Percentiles rank a stretch among this genome's conserved stretches.
Conservation (phyloP, 2,888 invertebrate species). For the Oscheius sp. region DNA sequence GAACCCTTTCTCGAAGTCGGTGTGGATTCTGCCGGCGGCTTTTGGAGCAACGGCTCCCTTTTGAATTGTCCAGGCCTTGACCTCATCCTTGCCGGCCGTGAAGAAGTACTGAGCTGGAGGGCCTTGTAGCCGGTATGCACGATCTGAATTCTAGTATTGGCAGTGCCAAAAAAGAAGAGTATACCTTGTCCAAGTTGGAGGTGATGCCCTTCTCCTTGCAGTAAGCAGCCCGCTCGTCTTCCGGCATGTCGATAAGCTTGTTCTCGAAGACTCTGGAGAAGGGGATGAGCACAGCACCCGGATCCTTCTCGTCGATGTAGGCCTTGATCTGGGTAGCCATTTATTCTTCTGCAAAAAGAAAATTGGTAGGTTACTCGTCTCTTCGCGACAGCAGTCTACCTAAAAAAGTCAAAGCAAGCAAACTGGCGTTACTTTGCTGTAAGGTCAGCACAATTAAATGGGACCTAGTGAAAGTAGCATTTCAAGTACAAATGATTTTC, state of each 20-base stretch:
- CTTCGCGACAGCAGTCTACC: too few species aligned
- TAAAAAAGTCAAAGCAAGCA: neutral
- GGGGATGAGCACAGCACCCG: slow-evolving; percentile 88
- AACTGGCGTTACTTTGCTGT: too few species aligned
- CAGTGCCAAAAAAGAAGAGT: neutral
- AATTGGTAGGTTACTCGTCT: neutral
- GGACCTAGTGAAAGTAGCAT: too few species aligned
- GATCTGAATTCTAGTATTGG: slow-evolving; percentile 79
- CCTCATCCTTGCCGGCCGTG: slow-evolving; percentile 93
- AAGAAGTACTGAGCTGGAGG: slow-evolving; percentile 96
- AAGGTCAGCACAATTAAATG: too few species aligned
- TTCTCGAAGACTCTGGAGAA: slow-evolving; percentile 93
- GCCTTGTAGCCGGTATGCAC: slow-evolving; percentile 96
- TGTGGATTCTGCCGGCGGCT: slow-evolving; percentile 97
- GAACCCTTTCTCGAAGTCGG: slow-evolving; percentile 99
- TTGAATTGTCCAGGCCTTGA: slow-evolving; percentile 99
- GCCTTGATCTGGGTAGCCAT: slow-evolving; percentile 90
- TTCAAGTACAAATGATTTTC: too few species aligned
- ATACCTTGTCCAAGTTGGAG: slow-evolving; percentile 54
- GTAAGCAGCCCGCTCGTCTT: slow-evolving; percentile 82
- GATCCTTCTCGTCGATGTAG: slow-evolving; percentile 97
- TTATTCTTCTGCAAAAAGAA: slow-evolving; percentile 67
- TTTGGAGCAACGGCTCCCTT: slow-evolving; percentile 98
- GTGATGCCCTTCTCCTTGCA: slow-evolving; percentile 80
- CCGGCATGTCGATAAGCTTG: slow-evolving; percentile 86